Evolutionary conservation across 2,113 vertebrate genomes (phyloP).

Genomic region (Electrona antarctica): DNA sequence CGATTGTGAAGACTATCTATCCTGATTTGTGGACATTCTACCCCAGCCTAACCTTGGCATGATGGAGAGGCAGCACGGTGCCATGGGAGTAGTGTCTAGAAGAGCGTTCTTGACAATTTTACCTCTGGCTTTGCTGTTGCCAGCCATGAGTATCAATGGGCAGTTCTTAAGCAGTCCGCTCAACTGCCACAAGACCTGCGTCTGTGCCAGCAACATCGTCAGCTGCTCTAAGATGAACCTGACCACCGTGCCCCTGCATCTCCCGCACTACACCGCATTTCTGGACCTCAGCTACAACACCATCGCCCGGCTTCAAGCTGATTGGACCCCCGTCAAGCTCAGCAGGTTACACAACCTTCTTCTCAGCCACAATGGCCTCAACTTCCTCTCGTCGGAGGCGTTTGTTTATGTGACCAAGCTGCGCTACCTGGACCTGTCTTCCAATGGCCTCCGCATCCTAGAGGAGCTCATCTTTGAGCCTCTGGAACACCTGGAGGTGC

Average conservation of each 20-base stretch:
- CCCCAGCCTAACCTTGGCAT: conserved; percentile 12
- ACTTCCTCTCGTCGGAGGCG: conserved; percentile 91
- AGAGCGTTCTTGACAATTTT: conserved; percentile 45
- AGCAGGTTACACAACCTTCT: conserved; percentile 83
- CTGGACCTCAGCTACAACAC: conserved; percentile 93
- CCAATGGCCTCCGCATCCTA: conserved; percentile 82
- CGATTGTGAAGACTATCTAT: conserved; percentile 16
- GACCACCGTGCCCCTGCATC: conserved; percentile 68
- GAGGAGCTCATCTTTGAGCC: conserved; percentile 91
- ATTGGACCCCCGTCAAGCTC: conserved; percentile 84
- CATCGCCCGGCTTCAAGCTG: conserved; percentile 81
- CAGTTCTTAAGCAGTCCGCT: conserved; percentile 56
- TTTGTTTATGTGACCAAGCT: conserved; percentile 84
- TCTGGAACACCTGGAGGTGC: conserved; percentile 85
- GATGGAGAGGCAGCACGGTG: conserved; percentile 38
- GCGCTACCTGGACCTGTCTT: conserved; percentile 91
- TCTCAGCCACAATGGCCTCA: conserved; percentile 88
- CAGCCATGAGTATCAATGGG: conserved; percentile 12
- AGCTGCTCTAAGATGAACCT: conserved; percentile 89
- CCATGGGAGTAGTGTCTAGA: conserved; percentile 4
- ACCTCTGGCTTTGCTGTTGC: conserved; percentile 52
- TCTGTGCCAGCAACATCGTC: conserved; percentile 95
- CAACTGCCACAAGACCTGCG: conserved; percentile 83
- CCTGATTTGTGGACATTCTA: conserved; percentile 11
- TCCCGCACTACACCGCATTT: conserved; percentile 85